Conservation (phyloP, 1,140 invertebrate genomes). For the Pectinophora gossypiella region DNA sequence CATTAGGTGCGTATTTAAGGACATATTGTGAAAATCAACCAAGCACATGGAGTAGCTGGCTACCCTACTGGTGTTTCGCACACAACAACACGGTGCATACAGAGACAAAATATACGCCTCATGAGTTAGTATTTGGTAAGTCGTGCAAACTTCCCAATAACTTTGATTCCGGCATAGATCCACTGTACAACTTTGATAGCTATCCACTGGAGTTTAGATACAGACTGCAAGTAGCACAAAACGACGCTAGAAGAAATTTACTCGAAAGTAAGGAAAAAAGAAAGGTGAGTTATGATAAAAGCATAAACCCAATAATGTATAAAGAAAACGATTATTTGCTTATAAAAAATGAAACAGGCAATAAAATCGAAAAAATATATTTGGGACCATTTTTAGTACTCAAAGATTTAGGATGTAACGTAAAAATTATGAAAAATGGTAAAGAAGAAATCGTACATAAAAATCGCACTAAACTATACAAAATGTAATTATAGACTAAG, state of each 20-base stretch:
- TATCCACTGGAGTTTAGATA: constrained; percentile 12
- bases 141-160: constrained; percentile 10
- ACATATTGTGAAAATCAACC: constrained; percentile 9
- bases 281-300: constrained; percentile 6
- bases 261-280: constrained; percentile 12
- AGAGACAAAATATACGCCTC: constrained; percentile 17
- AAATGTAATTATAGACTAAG: too few relatives aligned
- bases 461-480: not conserved
- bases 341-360: constrained; percentile 6
- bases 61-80: not conserved
- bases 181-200: constrained; percentile 4
- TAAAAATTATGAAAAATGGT: constrained; percentile 1
- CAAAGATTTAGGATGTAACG: constrained; percentile 5
- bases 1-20: constrained; percentile 22
- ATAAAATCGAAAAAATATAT: constrained; percentile 6
- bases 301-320: constrained; percentile 6
- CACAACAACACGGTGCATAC: not conserved
- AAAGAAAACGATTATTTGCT: too few relatives aligned
- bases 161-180: constrained; percentile 2
- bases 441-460: constrained; percentile 9
- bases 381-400: constrained; percentile 4
- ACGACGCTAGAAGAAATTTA: constrained; percentile 13
- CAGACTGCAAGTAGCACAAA: constrained; percentile 10
- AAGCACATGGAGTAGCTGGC: not conserved
- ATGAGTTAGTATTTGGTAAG: constrained; percentile 31